Evolutionary conservation across 2,888 invertebrate species (phyloP).

Genomic region (Heliconius aoede): DNA sequence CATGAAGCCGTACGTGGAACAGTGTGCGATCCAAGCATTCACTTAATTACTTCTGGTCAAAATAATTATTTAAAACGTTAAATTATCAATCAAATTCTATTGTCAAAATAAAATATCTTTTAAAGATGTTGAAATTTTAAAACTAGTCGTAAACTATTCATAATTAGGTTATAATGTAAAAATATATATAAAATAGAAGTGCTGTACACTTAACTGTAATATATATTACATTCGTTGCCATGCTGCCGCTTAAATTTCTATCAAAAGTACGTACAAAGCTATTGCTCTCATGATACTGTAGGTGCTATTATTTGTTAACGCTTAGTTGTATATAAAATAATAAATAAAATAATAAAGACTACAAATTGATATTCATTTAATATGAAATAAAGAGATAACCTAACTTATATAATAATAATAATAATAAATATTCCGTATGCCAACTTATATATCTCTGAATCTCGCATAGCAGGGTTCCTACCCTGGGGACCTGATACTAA

Average conservation of each 20-base stretch:
- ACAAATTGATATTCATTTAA: no score
- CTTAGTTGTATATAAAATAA: background rate
- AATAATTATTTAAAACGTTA: background rate
- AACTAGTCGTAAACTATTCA: conserved; percentile 45
- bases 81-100: background rate
- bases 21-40: conserved; percentile 86
- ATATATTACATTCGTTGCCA: conserved; percentile 18
- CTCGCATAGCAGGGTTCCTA: no score
- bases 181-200: background rate
- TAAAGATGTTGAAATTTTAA: conserved; percentile 5
- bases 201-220: background rate
- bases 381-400: no score
- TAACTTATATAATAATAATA: no score
- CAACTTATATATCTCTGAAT: no score
- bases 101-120: background rate
- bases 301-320: background rate
- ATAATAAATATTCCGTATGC: background rate
- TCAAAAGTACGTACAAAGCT: background rate
- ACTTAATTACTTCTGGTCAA: background rate
- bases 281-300: conserved; percentile 6
- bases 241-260: conserved; percentile 2
- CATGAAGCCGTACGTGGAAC: conserved; percentile 86
- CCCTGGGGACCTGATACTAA: no score
- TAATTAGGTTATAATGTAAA: conserved; percentile 27
- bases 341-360: no score